A percentile compares a stretch with the other conserved stretches of the same genome.
phyloP scores from a whole-genome alignment of 2,888 invertebrate genomes.

The Altica lythri region DNA sequence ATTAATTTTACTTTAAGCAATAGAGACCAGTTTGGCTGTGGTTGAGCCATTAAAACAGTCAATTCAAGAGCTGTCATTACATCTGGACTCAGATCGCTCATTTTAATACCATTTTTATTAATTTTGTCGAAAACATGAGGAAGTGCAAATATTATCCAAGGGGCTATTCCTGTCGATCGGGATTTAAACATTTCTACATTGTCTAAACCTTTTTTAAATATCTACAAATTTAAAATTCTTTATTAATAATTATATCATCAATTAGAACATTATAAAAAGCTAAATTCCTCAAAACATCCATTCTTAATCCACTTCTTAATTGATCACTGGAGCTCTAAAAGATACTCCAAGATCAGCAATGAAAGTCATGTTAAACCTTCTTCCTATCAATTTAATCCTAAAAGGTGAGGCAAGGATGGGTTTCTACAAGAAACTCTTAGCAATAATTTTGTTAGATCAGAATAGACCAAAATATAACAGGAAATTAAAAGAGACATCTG shows the following conservation, averaged over 20 bases:
- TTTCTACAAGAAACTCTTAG: no score
- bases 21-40: constrained; percentile 78
- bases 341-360: no score
- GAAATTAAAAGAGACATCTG: no score
- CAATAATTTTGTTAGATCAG: no score
- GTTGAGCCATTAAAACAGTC: constrained; percentile 73
- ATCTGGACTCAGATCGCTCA: constrained; percentile 61
- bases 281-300: no score
- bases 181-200: constrained; percentile 62
- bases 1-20: constrained; percentile 67
- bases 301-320: no score
- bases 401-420: no score
- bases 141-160: constrained; percentile 73
- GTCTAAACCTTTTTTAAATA: constrained; percentile 63
- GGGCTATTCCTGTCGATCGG: constrained; percentile 62
- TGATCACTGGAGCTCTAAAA: no score
- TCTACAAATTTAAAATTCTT: constrained; percentile 47
- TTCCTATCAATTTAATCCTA: no score
- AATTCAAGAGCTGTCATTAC: constrained; percentile 72
- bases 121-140: constrained; percentile 64
- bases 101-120: constrained; percentile 49
- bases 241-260: not conserved
- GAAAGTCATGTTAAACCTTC: no score
- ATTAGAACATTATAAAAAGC: constrained; percentile 4
- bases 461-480: no score